Evolutionary conservation across 2,113 vertebrate species (phyloP).

Genomic region (Phalacrocorax pelagicus): DNA sequence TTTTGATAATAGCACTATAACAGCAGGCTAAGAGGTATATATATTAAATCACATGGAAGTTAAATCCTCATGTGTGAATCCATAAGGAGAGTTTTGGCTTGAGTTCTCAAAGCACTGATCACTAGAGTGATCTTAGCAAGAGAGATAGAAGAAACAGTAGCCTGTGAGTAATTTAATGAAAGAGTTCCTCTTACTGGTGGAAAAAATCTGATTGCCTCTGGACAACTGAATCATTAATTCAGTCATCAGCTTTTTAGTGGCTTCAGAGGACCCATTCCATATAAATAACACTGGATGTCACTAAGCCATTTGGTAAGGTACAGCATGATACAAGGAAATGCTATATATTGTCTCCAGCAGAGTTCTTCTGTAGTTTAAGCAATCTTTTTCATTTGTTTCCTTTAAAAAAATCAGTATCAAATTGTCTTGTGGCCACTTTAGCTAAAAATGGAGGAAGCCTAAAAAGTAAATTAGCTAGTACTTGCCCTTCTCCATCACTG

Average conservation of each 20-base stretch:
- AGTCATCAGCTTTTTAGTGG: neutral
- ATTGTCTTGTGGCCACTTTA: neutral
- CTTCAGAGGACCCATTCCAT: neutral
- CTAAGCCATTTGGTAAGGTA: neutral
- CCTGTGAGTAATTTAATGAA: neutral
- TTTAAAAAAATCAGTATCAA: neutral
- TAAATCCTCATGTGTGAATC: neutral
- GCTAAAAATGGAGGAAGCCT: neutral
- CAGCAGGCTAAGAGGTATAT: neutral
- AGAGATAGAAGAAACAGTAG: neutral
- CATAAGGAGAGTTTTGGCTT: neutral
- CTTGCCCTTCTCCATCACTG: conserved; percentile 78
- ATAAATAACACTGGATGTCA: neutral
- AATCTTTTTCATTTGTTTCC: neutral
- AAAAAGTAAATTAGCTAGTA: neutral
- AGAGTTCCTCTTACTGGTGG: neutral
- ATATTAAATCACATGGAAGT: neutral
- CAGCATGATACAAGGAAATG: neutral
- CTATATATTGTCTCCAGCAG: neutral
- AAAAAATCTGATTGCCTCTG: neutral
- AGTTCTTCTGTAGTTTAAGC: neutral
- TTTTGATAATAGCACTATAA: neutral
- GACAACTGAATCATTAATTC: neutral
- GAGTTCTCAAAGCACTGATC: neutral
- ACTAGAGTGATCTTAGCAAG: neutral